Base-by-base conservation (phyloP, 1,140 invertebrate genomes). In the Oreohelix idahoensis region DNA sequence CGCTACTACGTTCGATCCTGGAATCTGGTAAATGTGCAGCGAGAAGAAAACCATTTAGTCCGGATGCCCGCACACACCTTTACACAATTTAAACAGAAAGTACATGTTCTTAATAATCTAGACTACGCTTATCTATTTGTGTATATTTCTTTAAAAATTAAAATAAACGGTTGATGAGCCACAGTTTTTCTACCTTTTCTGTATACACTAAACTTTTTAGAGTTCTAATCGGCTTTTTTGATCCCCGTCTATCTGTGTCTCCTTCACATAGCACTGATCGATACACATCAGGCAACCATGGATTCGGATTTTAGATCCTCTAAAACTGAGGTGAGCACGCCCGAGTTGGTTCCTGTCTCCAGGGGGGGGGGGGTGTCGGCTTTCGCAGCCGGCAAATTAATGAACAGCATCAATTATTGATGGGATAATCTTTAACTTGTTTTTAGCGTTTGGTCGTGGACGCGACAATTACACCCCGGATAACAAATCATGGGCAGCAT, bases 321-420 rank as follows among this genome's bases (percentile, higher is more conserved):
- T 74, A 42, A 39, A 74, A 39, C 71, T 74, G 38, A 32, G 35
- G 71, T 23, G 71, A 32, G n/a, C 71, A 42, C 23, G 71, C 36
- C 71, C 42, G 71, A 42, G 13, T 73, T 39, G 71, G 71, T 45
- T 45, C 38, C 63, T 32, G 63, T 77, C 75, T 45, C 75, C 17
- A 1, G 17, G 45, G 75, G 49, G 42, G 15, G 17, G 45, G 75
- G 49, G 42, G 75, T 77, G 42, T 77, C 75, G 32, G 42, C 42
- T 77, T 51, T 77, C 75, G 42, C 39, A 51, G 75, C 39, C 42
- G 32, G 42, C 75, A 77, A 77, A 77, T 77, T 77, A 77, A 77
- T 77, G 75, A 77, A 53, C 75, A 49, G 15, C 75, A 45, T 77
- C 75, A 45, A 77, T 77, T 51, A 77, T 77, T 49, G 49, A 77